Conservation (phyloP, 2,113 vertebrate species). For the Morone chrysops region DNA sequence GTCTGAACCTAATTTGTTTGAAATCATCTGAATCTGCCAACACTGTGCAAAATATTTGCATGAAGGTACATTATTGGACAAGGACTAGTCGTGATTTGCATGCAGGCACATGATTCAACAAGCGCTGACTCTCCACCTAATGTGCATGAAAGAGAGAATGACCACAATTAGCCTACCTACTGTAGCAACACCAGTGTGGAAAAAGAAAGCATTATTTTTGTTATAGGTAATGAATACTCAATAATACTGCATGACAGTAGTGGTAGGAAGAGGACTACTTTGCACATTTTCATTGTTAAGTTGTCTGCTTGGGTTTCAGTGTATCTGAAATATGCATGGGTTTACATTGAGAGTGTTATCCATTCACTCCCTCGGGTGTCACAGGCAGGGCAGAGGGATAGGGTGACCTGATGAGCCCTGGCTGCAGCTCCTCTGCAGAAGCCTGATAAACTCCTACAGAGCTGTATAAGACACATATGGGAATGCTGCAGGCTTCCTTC, state of each 20-base stretch:
- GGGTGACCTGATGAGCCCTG: slow-evolving; percentile 49
- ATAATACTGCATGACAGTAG: neutral
- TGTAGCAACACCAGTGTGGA: neutral
- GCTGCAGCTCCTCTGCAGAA: slow-evolving; percentile 56
- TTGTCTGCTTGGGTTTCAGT: neutral
- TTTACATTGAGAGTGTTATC: slow-evolving; percentile 44
- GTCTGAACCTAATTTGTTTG: slow-evolving; percentile 28
- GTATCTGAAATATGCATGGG: slow-evolving; percentile 34
- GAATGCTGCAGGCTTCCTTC: slow-evolving; percentile 52
- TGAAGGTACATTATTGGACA: slow-evolving; percentile 18
- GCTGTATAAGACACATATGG: slow-evolving; percentile 26
- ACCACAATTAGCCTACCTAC: slow-evolving; percentile 21
- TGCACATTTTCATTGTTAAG: slow-evolving; percentile 2
- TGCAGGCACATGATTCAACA: neutral
- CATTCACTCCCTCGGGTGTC: slow-evolving; percentile 48
- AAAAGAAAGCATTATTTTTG: slow-evolving; percentile 19
- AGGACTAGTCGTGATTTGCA: slow-evolving; percentile 39
- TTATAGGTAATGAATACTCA: slow-evolving; percentile 16
- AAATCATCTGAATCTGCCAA: neutral
- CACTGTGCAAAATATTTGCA: slow-evolving; percentile 21
- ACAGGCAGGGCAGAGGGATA: slow-evolving; percentile 37
- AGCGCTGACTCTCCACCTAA: neutral
- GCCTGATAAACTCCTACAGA: slow-evolving; percentile 51
- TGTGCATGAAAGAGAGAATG: slow-evolving; percentile 24
- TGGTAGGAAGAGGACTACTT: neutral